Conservation (phyloP, 2,797 vertebrate species). For the Argyrosomus regius region DNA sequence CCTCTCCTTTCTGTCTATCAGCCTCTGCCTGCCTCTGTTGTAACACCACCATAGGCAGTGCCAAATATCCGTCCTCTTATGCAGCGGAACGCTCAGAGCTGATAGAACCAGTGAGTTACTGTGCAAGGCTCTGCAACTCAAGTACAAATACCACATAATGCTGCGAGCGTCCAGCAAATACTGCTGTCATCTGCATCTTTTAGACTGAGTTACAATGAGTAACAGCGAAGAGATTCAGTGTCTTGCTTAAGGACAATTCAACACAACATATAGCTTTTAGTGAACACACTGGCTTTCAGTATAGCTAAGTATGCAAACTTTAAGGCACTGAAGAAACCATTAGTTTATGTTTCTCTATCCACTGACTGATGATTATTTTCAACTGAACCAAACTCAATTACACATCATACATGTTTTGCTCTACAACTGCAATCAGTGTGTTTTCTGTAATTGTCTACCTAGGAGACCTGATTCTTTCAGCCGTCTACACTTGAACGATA, state of each 20-base stretch:
- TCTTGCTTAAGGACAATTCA: slow-evolving; percentile 13
- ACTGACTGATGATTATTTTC: neutral
- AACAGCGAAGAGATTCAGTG: slow-evolving; percentile 18
- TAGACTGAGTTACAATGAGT: slow-evolving; percentile 25
- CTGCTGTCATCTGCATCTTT: slow-evolving; percentile 47
- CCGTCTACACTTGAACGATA: slow-evolving; percentile 34
- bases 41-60: slow-evolving; percentile 37
- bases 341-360: neutral
- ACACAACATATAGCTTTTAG: neutral
- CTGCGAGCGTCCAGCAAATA: slow-evolving; percentile 42
- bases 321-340: neutral
- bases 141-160: slow-evolving; percentile 61
- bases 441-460: slow-evolving; percentile 5
- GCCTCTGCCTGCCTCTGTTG: slow-evolving; percentile 15
- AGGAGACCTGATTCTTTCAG: slow-evolving; percentile 32
- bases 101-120: slow-evolving; percentile 43
- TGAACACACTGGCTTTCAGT: neutral
- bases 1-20: slow-evolving; percentile 46
- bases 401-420: neutral
- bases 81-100: slow-evolving; percentile 31
- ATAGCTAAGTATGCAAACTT: slow-evolving; percentile 10
- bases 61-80: slow-evolving; percentile 47
- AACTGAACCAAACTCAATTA: slow-evolving; percentile 1
- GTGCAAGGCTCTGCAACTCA: slow-evolving; percentile 31
- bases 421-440: neutral